Evolutionary conservation across 2,113 vertebrate species (phyloP).

Genomic region (Prinia subflava): DNA sequence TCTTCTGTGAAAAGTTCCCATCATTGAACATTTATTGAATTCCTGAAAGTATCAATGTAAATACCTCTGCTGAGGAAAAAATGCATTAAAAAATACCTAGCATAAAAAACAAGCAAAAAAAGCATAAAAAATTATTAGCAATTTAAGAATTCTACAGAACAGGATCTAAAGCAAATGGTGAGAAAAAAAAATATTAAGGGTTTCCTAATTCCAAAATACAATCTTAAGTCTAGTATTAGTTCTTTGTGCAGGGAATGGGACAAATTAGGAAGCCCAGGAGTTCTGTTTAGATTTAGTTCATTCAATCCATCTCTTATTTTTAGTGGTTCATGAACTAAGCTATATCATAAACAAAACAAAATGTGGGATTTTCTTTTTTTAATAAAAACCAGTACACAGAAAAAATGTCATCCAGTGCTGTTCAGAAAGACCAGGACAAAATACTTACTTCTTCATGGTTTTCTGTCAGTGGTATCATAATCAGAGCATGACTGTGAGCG

Average conservation of each 20-base stretch:
- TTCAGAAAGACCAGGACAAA: not conserved
- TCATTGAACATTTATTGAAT: not conserved
- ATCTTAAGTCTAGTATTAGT: not conserved
- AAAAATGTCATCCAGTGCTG: not conserved
- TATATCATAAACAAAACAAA: not conserved
- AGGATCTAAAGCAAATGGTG: not conserved
- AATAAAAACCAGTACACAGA: not conserved
- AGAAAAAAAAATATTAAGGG: not conserved
- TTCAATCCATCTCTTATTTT: not conserved
- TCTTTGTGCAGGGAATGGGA: not conserved
- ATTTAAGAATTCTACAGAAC: not conserved
- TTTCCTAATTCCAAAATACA: not conserved
- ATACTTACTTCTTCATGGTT: not conserved
- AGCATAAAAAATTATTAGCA: not conserved
- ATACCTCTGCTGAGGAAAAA: not conserved
- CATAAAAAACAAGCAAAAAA: not conserved
- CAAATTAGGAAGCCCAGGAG: not conserved
- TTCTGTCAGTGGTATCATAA: not conserved
- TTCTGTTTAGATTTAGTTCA: not conserved
- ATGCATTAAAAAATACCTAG: not conserved
- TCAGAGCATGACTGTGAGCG: not conserved
- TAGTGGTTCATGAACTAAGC: not conserved
- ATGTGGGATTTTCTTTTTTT: not conserved
- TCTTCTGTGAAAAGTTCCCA: not conserved
- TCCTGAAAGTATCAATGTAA: not conserved